phyloP scores from a whole-genome alignment of 2,888 invertebrate species.

The Drosophila anomalata region DNA sequence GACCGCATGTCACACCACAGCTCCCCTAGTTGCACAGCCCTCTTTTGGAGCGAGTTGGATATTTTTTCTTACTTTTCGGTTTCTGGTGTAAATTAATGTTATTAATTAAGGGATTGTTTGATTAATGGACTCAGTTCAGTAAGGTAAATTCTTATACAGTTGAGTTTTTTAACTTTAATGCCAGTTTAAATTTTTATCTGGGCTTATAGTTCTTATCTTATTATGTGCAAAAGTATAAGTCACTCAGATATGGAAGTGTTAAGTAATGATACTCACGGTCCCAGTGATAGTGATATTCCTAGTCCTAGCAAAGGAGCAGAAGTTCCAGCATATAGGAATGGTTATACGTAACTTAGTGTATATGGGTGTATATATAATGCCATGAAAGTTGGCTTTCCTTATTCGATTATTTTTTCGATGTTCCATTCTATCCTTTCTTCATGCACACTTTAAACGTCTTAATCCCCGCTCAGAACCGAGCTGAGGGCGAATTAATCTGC shows the following conservation, averaged over 20 bases:
- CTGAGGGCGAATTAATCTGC: slow-evolving; percentile 62
- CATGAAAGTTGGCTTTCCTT: background rate
- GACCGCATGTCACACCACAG: slow-evolving; percentile 9
- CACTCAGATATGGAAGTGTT: too few relatives aligned
- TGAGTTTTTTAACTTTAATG: background rate
- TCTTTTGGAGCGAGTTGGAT: background rate
- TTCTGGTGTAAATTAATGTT: slow-evolving; percentile 45
- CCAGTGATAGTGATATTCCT: too few relatives aligned
- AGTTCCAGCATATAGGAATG: too few relatives aligned
- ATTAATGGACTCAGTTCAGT: slow-evolving; percentile 22
- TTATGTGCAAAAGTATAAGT: too few relatives aligned
- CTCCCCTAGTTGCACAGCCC: background rate
- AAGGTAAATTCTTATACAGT: slow-evolving; percentile 15
- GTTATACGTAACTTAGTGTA: background rate
- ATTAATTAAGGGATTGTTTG: slow-evolving; percentile 52
- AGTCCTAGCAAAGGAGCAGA: too few relatives aligned
- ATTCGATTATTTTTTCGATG: slow-evolving; percentile 2
- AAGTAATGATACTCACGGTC: too few relatives aligned
- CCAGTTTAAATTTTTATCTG: too few relatives aligned
- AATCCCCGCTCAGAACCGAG: slow-evolving; percentile 45
- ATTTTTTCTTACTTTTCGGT: slow-evolving; percentile 17
- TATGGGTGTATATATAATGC: background rate
- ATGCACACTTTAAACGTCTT: slow-evolving; percentile 42
- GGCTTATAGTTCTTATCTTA: too few relatives aligned
- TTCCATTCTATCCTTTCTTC: slow-evolving; percentile 6